A percentile compares a stretch with the other conserved stretches of the same genome.
Conservation (phyloP, 2,888 invertebrate species). For the Caenorhabditis parvicauda region DNA sequence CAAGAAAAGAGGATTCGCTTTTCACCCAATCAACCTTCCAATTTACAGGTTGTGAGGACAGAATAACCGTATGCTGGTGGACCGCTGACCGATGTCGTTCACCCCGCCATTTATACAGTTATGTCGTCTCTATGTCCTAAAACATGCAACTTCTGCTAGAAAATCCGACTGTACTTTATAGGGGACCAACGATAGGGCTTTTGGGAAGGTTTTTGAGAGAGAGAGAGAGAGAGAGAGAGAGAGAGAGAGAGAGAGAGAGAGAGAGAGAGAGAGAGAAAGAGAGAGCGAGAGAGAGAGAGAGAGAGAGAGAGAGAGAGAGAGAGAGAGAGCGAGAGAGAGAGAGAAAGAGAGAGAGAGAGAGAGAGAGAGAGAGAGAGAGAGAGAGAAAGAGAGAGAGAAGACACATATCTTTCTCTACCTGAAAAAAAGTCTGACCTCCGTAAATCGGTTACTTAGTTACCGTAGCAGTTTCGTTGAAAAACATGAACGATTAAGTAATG, state of each 20-base stretch:
- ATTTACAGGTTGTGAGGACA: constrained; percentile 55
- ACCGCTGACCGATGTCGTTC: constrained; percentile 59
- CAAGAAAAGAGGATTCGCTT: background rate
- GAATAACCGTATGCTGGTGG: constrained; percentile 62
- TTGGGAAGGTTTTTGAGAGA: too few species aligned
- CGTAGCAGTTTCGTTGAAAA: too few species aligned
- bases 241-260: background rate
- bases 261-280: background rate
- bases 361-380: background rate
- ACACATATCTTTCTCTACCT: too few species aligned
- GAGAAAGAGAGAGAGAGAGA: background rate
- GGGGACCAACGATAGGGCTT: background rate
- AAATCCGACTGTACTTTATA: background rate
- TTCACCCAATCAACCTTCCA: too few species aligned
- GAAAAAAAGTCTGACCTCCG: too few species aligned
- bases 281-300: background rate
- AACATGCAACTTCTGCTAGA: constrained; percentile 59
- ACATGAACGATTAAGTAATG: too few species aligned
- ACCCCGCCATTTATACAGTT: constrained; percentile 56
- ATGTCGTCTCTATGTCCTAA: constrained; percentile 59
- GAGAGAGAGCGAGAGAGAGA: constrained; percentile 3
- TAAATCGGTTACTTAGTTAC: too few species aligned
- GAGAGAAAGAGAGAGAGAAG: constrained; percentile 1
- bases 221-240: background rate
- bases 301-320: constrained; percentile 3